Evolutionary conservation across 2,888 invertebrate genomes (phyloP), one percentile per base, ranked within the genome.

Genomic region (Cryptosula pallasiana): DNA sequence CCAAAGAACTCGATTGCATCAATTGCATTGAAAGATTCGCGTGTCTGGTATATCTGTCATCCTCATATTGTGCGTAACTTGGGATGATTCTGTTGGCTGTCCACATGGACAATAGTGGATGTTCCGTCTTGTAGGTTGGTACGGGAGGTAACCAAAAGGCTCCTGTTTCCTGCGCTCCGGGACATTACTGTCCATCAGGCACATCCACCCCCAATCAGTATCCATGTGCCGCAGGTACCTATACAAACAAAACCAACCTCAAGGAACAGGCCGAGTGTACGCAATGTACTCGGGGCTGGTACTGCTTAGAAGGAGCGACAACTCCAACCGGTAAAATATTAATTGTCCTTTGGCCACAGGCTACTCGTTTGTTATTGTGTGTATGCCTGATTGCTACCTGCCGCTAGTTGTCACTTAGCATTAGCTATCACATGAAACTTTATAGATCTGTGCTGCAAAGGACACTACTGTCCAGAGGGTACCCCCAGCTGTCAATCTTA

Each of bases 181-280:
- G 83, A 13, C 77, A 82, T 75, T 82, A 80, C 75, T 83, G 83
- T 74, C 82, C 80, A 20, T 74, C 73, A 25, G 81, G 81, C 0
- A 83, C 82, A 1, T 76, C 75, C 13, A 75, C 76, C 2, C 75
- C 77, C 0, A 80, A 76, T 20, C 78, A 81, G 75, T 77, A 75
- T 71, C 82, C 83, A 1, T 83, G 83, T 75, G 79, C 81, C 1
- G 81, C 81, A 0, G 83, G 83, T 35, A 77, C 80, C 5, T 82
- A 77, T 71, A 78, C 81, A 54, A 82, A 82, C 73, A 73, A 78
- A 71, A 83, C 82, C 63, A 82, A 82, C 73, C 76, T 82, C 71
- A 76, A 78, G 55, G 74, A 74, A 36, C 76, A 77, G 58, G 77
- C 77, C n/a, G 78, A 81, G 71, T 83, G 82, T 73, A 78, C 78